Evolutionary conservation across 2,888 invertebrate species (phyloP).

Genomic region (Hedychridium roseum): DNA sequence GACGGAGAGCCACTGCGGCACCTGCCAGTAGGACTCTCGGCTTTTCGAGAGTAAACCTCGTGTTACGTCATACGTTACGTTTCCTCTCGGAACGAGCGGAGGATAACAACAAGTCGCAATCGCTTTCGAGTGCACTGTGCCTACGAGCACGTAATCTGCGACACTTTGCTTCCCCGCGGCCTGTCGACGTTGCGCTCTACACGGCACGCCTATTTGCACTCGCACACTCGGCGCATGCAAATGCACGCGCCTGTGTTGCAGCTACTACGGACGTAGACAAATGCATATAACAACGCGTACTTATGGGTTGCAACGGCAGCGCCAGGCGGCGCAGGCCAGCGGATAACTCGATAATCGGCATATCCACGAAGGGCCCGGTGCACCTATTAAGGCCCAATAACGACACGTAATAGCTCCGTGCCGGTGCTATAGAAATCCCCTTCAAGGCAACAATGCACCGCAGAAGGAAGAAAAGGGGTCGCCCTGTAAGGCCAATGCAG

Average conservation of each 20-base stretch:
- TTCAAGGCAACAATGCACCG: too few relatives aligned
- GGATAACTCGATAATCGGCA: slow-evolving; percentile 57
- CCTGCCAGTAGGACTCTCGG: slow-evolving; percentile 7
- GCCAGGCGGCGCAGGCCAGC: slow-evolving; percentile 26
- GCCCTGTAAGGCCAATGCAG: too few relatives aligned
- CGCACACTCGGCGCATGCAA: too few relatives aligned
- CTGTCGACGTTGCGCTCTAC: too few relatives aligned
- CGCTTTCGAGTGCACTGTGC: slow-evolving; percentile 16
- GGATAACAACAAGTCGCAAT: slow-evolving; percentile 14
- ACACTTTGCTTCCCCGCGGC: slow-evolving; percentile 6
- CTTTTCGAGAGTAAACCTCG: too few relatives aligned
- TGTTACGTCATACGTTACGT: too few relatives aligned
- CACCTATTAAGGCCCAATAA: slow-evolving; percentile 57
- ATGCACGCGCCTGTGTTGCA: too few relatives aligned
- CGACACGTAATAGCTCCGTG: slow-evolving; percentile 51
- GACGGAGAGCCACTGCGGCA: too few relatives aligned
- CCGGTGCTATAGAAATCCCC: slow-evolving; percentile 17
- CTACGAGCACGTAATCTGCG: slow-evolving; percentile 8
- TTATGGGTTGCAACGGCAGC: slow-evolving; percentile 33
- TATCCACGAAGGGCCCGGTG: slow-evolving; percentile 47
- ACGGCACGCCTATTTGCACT: too few relatives aligned
- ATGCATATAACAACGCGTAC: slow-evolving; percentile 35
- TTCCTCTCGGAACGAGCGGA: slow-evolving; percentile 24
- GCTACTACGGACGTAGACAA: too few relatives aligned
- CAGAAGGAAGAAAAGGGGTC: too few relatives aligned